These are phyloP conservation scores for Mugil cephalus DNA, from an alignment of 2,113 vertebrate genomes.

Conservation along the genomic window DNA sequence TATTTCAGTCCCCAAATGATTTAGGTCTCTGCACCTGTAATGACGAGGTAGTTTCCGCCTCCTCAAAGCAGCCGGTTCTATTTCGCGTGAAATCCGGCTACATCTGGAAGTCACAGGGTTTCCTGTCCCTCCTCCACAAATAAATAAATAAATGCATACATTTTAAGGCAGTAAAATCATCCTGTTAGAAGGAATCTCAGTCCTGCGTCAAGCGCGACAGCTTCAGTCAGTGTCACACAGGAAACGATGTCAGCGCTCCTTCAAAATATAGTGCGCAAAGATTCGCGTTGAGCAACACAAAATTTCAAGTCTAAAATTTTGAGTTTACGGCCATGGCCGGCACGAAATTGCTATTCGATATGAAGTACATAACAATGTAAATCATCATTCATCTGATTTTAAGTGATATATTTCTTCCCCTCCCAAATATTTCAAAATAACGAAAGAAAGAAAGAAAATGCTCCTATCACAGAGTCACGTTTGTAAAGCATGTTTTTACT, in stretches of 20 bases:
- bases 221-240: neutral
- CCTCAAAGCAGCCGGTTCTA: constrained; percentile 27
- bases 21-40: neutral
- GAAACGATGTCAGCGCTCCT: neutral
- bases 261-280: constrained; percentile 28
- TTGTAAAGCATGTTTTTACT: no score
- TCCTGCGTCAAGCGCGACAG: constrained; percentile 8
- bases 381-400: no score
- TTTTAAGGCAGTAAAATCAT: constrained; percentile 43
- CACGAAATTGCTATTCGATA: no score
- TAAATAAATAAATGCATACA: constrained; percentile 23
- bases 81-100: constrained; percentile 49
- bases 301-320: no score
- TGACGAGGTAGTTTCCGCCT: constrained; percentile 24
- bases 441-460: no score
- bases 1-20: neutral
- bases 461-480: no score
- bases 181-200: constrained; percentile 35
- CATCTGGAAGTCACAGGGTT: constrained; percentile 55
- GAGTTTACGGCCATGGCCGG: no score
- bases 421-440: no score
- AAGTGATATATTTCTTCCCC: no score
- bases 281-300: neutral
- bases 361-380: no score
- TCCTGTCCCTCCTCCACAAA: constrained; percentile 37